A percentile compares a stretch with the other conserved stretches of the same genome.
Evolutionary conservation across 2,113 vertebrate genomes (phyloP).

Genomic region (Xiphorhynchus elegans): DNA sequence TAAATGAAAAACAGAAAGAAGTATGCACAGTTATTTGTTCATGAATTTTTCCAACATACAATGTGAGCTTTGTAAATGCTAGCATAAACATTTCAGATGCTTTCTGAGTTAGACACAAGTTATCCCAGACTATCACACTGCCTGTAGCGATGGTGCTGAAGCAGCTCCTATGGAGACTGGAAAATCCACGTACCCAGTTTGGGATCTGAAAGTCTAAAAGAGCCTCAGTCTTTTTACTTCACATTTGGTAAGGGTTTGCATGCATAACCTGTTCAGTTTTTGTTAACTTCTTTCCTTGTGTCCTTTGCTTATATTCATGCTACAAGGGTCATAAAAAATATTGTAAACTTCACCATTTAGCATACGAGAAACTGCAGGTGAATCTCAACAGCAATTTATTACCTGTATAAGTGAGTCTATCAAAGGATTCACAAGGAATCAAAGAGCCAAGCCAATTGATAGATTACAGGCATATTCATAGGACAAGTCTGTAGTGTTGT

Average conservation of each 20-base stretch:
- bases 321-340: not conserved
- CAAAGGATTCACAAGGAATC: not conserved
- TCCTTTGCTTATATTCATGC: not conserved
- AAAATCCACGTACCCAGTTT: not conserved
- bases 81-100: not conserved
- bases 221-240: not conserved
- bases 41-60: not conserved
- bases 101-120: not conserved
- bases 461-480: not conserved
- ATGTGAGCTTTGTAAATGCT: not conserved
- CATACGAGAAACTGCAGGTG: not conserved
- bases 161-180: not conserved
- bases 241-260: not conserved
- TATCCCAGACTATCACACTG: not conserved
- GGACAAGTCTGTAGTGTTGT: not conserved
- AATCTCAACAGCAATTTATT: not conserved
- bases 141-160: not conserved
- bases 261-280: not conserved
- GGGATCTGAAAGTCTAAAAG: not conserved
- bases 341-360: not conserved
- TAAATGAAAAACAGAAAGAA: not conserved
- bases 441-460: not conserved
- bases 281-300: not conserved
- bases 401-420: not conserved
- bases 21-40: not conserved